A percentile compares a stretch with the other conserved stretches of the same genome.
Conservation (phyloP, 2,797 vertebrate species). For the Hylomyscus alleni region DNA sequence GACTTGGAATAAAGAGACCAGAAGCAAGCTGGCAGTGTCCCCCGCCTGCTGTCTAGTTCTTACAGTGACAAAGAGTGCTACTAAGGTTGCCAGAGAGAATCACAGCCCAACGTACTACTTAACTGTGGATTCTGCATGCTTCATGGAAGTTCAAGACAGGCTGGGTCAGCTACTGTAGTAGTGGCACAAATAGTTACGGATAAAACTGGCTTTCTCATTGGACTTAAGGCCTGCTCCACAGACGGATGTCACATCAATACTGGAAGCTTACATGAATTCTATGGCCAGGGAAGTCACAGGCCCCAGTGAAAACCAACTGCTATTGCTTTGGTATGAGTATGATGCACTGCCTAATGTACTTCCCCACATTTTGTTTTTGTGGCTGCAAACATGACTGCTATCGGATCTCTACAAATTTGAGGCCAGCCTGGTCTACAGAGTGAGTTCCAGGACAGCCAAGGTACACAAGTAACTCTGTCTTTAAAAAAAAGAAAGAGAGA, state of each 20-base stretch:
- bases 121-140: not conserved
- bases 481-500: no score
- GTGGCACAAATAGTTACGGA: not conserved
- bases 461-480: not conserved
- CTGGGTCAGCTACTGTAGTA: not conserved
- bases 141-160: not conserved
- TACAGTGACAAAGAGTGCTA: no score
- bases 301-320: not conserved
- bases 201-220: no score
- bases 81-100: not conserved
- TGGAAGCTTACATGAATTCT: not conserved
- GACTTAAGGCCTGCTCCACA: not conserved
- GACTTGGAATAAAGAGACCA: no score
- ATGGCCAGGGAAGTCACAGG: not conserved
- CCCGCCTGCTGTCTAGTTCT: no score
- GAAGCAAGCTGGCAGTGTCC: no score
- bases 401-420: not conserved
- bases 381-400: not conserved
- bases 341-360: not conserved
- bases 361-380: not conserved
- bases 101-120: not conserved
- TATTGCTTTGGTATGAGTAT: not conserved
- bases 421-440: not conserved
- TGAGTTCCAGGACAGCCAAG: not conserved
- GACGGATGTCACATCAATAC: no score